Conservation (phyloP, 1,140 invertebrate genomes). For the Notospermus geniculatus region DNA sequence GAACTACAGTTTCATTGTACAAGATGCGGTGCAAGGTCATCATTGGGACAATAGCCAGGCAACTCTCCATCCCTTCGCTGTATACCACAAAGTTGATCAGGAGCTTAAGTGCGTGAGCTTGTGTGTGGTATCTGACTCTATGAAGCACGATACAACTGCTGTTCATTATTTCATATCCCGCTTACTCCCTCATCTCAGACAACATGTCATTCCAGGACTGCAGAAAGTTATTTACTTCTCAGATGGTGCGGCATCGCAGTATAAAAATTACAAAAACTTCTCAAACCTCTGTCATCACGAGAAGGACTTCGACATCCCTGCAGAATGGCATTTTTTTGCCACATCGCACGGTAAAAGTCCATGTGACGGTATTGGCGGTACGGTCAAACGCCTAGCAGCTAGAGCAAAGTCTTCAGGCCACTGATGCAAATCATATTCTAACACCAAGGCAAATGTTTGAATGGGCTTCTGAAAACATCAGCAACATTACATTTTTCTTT, state of each 20-base stretch:
- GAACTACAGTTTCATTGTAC: no score
- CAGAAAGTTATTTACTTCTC: neutral
- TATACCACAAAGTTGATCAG: no score
- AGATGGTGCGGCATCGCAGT: neutral
- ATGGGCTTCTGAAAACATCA: neutral
- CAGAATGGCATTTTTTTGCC: conserved; percentile 1
- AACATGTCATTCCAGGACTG: neutral
- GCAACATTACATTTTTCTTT: neutral
- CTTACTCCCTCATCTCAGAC: no score
- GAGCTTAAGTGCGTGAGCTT: no score
- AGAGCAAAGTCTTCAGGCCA: neutral
- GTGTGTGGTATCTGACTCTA: no score
- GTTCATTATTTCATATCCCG: no score
- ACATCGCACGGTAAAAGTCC: neutral
- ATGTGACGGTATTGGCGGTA: neutral
- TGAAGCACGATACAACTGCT: no score
- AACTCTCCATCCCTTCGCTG: no score
- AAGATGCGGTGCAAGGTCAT: no score
- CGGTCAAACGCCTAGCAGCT: neutral
- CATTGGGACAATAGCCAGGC: no score
- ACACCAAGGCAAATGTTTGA: neutral
- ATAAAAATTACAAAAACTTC: neutral
- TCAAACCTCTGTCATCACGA: neutral
- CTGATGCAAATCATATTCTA: neutral
- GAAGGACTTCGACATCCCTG: neutral